These are phyloP conservation scores for Lamellibrachia luymesi DNA, from an alignment of 1,140 invertebrate genomes.

Conservation along the genomic window DNA sequence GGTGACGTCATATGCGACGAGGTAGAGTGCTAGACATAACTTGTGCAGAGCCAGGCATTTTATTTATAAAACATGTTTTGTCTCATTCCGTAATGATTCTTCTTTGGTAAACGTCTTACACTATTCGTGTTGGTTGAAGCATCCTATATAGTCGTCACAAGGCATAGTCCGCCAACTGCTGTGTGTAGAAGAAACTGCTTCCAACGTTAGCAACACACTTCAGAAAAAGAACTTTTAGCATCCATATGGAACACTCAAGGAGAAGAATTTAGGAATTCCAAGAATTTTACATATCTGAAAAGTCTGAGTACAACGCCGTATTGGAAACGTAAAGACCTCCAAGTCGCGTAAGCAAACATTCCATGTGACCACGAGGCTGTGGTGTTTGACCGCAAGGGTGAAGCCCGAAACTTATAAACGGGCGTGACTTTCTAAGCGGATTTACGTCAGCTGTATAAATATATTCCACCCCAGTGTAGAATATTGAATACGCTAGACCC, in stretches of 20 bases:
- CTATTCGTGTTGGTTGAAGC: too few relatives aligned
- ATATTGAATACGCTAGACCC: not conserved
- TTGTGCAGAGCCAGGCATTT: too few relatives aligned
- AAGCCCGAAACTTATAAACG: not conserved
- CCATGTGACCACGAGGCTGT: not conserved
- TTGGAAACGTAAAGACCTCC: not conserved
- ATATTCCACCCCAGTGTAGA: not conserved
- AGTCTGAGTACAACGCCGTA: not conserved
- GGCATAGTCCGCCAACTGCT: too few relatives aligned
- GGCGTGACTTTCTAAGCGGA: conserved; percentile 3
- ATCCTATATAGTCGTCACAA: too few relatives aligned
- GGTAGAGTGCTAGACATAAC: too few relatives aligned
- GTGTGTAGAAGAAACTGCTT: not conserved
- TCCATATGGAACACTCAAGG: not conserved
- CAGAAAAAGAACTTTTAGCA: not conserved
- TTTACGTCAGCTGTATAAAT: not conserved
- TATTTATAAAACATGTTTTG: too few relatives aligned
- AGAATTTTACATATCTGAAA: not conserved
- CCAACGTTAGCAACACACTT: not conserved
- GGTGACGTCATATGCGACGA: too few relatives aligned
- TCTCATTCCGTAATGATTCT: too few relatives aligned
- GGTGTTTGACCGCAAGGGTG: not conserved
- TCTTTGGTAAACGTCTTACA: too few relatives aligned
- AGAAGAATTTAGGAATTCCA: too few relatives aligned
- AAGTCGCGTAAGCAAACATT: not conserved